These are phyloP conservation scores for Trialeurodes vaporariorum DNA, from an alignment of 1,140 invertebrate species.

Conservation along the genomic window DNA sequence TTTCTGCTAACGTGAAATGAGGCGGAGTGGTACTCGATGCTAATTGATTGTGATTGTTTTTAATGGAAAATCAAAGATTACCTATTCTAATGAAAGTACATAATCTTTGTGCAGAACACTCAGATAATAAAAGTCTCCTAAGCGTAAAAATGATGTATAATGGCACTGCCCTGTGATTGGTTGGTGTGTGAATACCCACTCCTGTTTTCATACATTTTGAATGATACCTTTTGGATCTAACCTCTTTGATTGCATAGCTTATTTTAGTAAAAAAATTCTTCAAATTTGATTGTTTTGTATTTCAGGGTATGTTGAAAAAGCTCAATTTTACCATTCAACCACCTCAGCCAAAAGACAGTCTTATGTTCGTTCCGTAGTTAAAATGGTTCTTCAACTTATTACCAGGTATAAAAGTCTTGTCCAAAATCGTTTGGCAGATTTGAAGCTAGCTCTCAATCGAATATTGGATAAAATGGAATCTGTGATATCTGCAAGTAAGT, in stretches of 20 bases:
- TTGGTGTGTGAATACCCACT: no score
- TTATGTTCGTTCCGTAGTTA: constrained; percentile 45
- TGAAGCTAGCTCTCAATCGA: constrained; percentile 40
- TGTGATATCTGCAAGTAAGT: constrained; percentile 42
- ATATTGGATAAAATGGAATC: constrained; percentile 48
- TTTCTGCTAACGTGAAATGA: no score
- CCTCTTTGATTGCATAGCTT: no score
- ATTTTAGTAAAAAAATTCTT: no score
- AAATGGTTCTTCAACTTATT: constrained; percentile 35
- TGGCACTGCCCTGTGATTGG: no score
- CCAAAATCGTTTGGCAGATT: constrained; percentile 38
- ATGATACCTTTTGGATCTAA: no score
- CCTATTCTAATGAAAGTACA: constrained; percentile 46
- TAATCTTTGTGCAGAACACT: no score
- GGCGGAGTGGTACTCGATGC: neutral
- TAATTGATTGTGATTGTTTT: neutral
- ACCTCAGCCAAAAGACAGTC: constrained; percentile 45
- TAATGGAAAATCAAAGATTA: no score
- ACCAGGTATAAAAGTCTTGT: constrained; percentile 39
- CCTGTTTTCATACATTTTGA: no score
- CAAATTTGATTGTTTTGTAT: no score
- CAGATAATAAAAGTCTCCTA: no score
- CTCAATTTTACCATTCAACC: constrained; percentile 36
- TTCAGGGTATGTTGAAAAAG: constrained; percentile 41
- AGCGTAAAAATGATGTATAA: no score